Evolutionary conservation across 2,888 invertebrate genomes (phyloP).

Genomic region (Mimas tiliae): DNA sequence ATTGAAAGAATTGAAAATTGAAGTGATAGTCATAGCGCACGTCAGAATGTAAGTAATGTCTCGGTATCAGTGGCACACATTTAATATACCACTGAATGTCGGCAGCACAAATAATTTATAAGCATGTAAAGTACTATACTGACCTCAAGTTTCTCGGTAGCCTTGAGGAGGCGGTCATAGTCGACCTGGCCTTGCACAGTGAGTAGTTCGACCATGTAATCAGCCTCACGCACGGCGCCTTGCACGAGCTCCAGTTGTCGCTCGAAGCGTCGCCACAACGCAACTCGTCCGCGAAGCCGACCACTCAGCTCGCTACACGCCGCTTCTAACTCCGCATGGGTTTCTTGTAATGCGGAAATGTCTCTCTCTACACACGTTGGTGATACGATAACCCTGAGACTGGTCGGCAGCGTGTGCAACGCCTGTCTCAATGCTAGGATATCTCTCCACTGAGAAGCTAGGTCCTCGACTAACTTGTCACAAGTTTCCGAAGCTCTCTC

Average conservation of each 20-base stretch:
- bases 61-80: too few species aligned
- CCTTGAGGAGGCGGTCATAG: slow-evolving; percentile 91
- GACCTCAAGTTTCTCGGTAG: slow-evolving; percentile 94
- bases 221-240: slow-evolving; percentile 92
- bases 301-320: slow-evolving; percentile 88
- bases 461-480: slow-evolving; percentile 88
- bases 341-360: slow-evolving; percentile 89
- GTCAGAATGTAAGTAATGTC: too few species aligned
- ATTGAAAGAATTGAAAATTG: too few species aligned
- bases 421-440: slow-evolving; percentile 90
- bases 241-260: slow-evolving; percentile 91
- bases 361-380: slow-evolving; percentile 91
- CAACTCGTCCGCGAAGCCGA: slow-evolving; percentile 86
- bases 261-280: slow-evolving; percentile 91
- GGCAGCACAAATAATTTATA: too few species aligned
- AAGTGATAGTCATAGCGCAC: too few species aligned
- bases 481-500: slow-evolving; percentile 91
- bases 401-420: slow-evolving; percentile 90
- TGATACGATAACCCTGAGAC: slow-evolving; percentile 90
- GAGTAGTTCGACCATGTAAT: slow-evolving; percentile 94
- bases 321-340: slow-evolving; percentile 89
- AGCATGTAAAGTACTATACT: slow-evolving; percentile 58
- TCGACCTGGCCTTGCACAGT: slow-evolving; percentile 94
- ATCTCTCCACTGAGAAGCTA: slow-evolving; percentile 90
- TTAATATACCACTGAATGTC: too few species aligned